Base-by-base conservation (phyloP, 2,113 vertebrate genomes). In the Phylloscopus whistleri region DNA sequence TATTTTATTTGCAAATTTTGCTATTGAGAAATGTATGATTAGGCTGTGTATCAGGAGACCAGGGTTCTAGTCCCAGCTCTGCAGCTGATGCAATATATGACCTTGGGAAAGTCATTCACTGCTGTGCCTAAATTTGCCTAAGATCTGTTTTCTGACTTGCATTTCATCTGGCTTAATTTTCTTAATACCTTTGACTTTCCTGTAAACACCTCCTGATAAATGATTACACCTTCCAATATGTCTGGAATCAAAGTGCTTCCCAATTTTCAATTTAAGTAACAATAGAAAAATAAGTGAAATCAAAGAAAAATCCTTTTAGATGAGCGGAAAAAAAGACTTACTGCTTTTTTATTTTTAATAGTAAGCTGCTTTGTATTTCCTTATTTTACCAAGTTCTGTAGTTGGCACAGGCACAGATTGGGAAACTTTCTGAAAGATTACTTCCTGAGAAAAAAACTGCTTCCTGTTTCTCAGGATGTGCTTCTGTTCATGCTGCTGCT, bases 1-100 rank as follows among this genome's bases (percentile, higher is more conserved):
- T 39, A 19, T 89, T 81, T 93, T 94, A 96, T 97, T 97, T 97
- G 93, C 95, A 97, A 95, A 95, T 89, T 92, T 92, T 87, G 6
- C 49, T 82, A 6, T 11, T 70, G 68, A 80, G 76, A 80, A 92
- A 77, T 80, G 20, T 67, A 19, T 97, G 96, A 97, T 92, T 90
- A 83, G 67, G 24, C 46, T 79, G 37, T 66, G 66, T 79, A n/a
- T 67, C 84, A 52, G 49, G 59, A 85, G 69, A 78, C 26, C 19
- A 31, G 22, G 10, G 18, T 43, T 87, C 66, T 49, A 63, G 46
- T 44, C 46, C 43, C 63, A 77, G 35, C 18, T 80, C 63, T 83
- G 75, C 46, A 82, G 43, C 21, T 52, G 24, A 83, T 73, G 56
- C 4, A 1, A 30, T 48, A 0, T 23, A 23, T 75, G 89, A 93